Evolutionary conservation across 2,888 invertebrate genomes (phyloP).

Genomic region (Plemyria rubiginata): DNA sequence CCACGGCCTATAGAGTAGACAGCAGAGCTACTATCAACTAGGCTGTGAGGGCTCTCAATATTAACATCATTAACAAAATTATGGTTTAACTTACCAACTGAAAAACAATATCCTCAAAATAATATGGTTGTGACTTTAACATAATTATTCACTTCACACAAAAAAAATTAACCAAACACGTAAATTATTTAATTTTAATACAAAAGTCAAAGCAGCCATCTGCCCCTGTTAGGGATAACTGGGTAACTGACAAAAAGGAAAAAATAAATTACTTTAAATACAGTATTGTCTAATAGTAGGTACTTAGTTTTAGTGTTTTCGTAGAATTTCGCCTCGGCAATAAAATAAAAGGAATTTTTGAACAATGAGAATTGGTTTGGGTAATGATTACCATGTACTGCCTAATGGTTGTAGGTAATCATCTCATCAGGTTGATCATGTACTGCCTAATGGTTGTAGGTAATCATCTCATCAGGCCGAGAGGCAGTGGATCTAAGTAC

Average conservation of each 20-base stretch:
- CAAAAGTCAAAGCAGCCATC: background rate
- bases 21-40: too few species aligned
- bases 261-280: constrained; percentile 11
- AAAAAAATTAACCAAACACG: background rate
- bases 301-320: constrained; percentile 14
- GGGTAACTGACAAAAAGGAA: constrained; percentile 16
- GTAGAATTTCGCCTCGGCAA: constrained; percentile 16
- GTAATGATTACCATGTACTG: background rate
- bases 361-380: constrained; percentile 12
- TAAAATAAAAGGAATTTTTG: constrained; percentile 7
- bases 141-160: constrained; percentile 25
- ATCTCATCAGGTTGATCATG: constrained; percentile 1
- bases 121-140: constrained; percentile 40
- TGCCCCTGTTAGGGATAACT: background rate
- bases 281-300: constrained; percentile 5
- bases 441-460: too few species aligned
- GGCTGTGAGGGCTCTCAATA: too few species aligned
- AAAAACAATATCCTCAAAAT: constrained; percentile 48
- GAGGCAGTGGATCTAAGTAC: too few species aligned
- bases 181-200: background rate
- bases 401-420: background rate
- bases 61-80: too few species aligned
- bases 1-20: too few species aligned
- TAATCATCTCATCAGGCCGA: too few species aligned
- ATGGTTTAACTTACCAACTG: constrained; percentile 48